Percentiles rank a stretch among this genome's conserved stretches.
These are phyloP conservation scores for Noctua janthina DNA, from an alignment of 2,888 invertebrate genomes.

Conservation along the genomic window DNA sequence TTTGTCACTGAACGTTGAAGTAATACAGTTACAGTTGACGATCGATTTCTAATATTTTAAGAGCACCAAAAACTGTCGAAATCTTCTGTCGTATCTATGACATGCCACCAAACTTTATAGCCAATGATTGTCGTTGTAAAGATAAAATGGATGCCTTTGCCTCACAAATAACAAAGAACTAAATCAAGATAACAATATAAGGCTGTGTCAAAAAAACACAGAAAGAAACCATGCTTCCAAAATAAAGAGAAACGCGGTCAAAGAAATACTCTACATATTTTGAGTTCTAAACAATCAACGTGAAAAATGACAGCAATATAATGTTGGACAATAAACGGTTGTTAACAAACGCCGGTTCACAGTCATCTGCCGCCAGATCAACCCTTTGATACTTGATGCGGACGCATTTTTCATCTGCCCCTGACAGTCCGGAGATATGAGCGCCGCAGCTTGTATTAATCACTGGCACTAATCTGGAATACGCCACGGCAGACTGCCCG, in stretches of 20 bases:
- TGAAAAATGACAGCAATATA: conserved; percentile 50
- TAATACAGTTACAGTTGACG: not conserved
- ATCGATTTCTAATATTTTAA: conserved; percentile 15
- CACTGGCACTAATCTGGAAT: conserved; percentile 75
- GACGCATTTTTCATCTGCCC: conserved; percentile 66
- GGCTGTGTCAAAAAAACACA: conserved; percentile 18
- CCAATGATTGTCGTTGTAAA: conserved; percentile 1
- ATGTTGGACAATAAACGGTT: conserved; percentile 54
- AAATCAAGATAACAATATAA: conserved; percentile 17
- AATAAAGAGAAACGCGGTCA: conserved; percentile 24
- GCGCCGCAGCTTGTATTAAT: conserved; percentile 69
- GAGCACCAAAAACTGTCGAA: not conserved
- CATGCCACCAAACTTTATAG: not conserved
- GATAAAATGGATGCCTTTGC: conserved; percentile 19
- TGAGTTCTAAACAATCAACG: conserved; percentile 44
- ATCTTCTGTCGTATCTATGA: not conserved
- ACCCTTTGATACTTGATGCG: conserved; percentile 70
- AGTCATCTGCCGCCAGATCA: conserved; percentile 59
- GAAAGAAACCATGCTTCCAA: conserved; percentile 5
- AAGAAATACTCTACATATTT: conserved; percentile 44
- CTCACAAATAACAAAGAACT: conserved; percentile 20
- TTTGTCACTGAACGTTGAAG: conserved; percentile 17
- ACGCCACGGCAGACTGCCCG: conserved; percentile 75
- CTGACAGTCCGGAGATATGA: conserved; percentile 65
- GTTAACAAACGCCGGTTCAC: conserved; percentile 62